Evolutionary conservation across 2,113 vertebrate species (phyloP), one percentile per base, ranked within the genome.

Genomic region (Phalacrocorax pelagicus): DNA sequence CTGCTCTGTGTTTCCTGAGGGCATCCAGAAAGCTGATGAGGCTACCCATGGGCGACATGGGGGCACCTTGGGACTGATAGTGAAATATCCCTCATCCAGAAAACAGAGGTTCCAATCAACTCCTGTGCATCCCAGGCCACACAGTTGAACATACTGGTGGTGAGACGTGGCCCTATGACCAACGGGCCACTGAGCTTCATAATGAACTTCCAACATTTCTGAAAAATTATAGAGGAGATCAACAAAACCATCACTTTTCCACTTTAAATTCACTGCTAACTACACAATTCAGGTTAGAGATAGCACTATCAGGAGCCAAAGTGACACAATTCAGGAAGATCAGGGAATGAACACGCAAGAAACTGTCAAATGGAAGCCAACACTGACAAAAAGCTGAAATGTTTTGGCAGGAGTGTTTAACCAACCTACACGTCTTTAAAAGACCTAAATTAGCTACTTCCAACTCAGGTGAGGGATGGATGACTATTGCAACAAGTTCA

Each of bases 321-420:
- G 62, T 83, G 55, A 55, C 26, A 85, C 19, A 26, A 34, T 23
- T 81, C 67, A n/a, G 38, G 57, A 62, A 84, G 47, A 88, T 49
- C 47, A 75, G 40, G 61, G 36, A 92, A 79, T 30, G 32, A 92
- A 65, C 4, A 4, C 47, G 57, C 24, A 87, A 70, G 11, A 67
- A 89, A 17, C n/a, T 42, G 26, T 70, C 40, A 86, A 79, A 90
- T 21, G 55, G 40, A 86, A 91, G 40, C 22, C 42, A 87, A 85
- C 27, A 23, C 17, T 38, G n/a, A 38, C 66, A 78, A 73, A 88
- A 86, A 70, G 42, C 6, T 47, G 24, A 86, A 86, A 46, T 13
- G n/a, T 36, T 58, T 82, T 93, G 49, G 46, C 71, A 75, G 77
- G 51, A 91, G 66, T 20, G 66, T 92, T 91, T 82, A 94, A 94